phyloP scores from a whole-genome alignment of 2,888 invertebrate genomes.

The Diloba caeruleocephala region DNA sequence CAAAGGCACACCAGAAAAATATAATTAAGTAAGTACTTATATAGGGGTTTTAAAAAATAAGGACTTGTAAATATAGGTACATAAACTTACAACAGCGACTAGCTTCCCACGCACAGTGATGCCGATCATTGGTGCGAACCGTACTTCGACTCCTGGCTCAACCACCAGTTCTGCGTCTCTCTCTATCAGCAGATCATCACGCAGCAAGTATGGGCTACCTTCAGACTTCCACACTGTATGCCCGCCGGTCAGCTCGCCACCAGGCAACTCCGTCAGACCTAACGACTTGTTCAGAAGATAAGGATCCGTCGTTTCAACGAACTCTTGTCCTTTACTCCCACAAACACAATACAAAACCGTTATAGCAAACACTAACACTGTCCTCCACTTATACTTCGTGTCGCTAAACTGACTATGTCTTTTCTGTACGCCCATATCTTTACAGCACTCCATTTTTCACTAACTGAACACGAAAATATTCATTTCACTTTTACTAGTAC shows the following conservation, averaged over 20 bases:
- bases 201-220: slow-evolving; percentile 93
- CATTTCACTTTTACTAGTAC: slow-evolving; percentile 80
- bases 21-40: too few relatives aligned
- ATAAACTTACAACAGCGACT: slow-evolving; percentile 94
- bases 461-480: slow-evolving; percentile 76
- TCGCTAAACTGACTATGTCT: slow-evolving; percentile 87
- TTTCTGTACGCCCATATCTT: slow-evolving; percentile 84
- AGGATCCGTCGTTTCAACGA: slow-evolving; percentile 73
- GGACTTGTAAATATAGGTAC: too few relatives aligned
- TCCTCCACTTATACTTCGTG: slow-evolving; percentile 88
- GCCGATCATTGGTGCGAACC: slow-evolving; percentile 97
- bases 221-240: slow-evolving; percentile 87
- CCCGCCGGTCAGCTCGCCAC: slow-evolving; percentile 90
- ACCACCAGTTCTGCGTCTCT: slow-evolving; percentile 94
- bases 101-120: slow-evolving; percentile 97
- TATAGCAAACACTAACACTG: slow-evolving; percentile 68
- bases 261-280: slow-evolving; percentile 89
- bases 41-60: too few relatives aligned
- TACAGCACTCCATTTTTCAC: slow-evolving; percentile 77
- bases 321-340: slow-evolving; percentile 77
- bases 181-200: slow-evolving; percentile 94
- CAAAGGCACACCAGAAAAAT: too few relatives aligned
- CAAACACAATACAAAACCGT: slow-evolving; percentile 64
- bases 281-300: slow-evolving; percentile 81
- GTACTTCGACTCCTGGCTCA: slow-evolving; percentile 96